Conservation (phyloP, 2,113 vertebrate genomes). For the Psilopsiagon aymara region DNA sequence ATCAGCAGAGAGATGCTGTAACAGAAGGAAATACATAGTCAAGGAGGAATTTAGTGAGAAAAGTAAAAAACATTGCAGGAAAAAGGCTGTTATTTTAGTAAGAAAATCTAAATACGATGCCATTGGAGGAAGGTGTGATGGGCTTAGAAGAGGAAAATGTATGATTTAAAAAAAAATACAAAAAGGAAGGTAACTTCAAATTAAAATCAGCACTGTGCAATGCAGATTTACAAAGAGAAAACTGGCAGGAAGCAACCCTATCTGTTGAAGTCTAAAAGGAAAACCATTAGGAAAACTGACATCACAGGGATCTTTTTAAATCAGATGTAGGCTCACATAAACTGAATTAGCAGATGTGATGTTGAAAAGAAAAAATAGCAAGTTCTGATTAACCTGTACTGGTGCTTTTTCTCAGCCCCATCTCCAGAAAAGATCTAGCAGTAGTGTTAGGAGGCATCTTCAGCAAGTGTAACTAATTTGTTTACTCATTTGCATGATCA, state of each 20-base stretch:
- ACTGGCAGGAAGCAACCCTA: not conserved
- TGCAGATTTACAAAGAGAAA: not conserved
- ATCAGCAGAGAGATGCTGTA: not conserved
- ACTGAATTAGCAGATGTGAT: not conserved
- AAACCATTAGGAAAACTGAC: not conserved
- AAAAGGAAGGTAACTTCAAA: not conserved
- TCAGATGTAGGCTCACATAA: not conserved
- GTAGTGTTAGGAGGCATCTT: not conserved
- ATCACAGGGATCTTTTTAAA: not conserved
- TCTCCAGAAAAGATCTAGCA: not conserved
- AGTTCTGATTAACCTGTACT: not conserved
- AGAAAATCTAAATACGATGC: not conserved
- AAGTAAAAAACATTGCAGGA: not conserved
- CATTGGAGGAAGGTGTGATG: not conserved
- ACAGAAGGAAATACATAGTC: not conserved
- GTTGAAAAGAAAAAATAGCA: not conserved
- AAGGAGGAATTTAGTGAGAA: not conserved
- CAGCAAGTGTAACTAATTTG: not conserved
- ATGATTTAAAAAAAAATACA: not conserved
- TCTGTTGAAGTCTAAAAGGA: not conserved
- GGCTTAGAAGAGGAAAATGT: not conserved
- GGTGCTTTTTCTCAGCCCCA: not conserved
- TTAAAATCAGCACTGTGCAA: not conserved
- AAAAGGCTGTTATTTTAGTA: not conserved
- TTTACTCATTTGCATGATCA: conserved; percentile 4